phyloP scores from a whole-genome alignment of 2,888 invertebrate species.

The Drosophila fulvimacula region DNA sequence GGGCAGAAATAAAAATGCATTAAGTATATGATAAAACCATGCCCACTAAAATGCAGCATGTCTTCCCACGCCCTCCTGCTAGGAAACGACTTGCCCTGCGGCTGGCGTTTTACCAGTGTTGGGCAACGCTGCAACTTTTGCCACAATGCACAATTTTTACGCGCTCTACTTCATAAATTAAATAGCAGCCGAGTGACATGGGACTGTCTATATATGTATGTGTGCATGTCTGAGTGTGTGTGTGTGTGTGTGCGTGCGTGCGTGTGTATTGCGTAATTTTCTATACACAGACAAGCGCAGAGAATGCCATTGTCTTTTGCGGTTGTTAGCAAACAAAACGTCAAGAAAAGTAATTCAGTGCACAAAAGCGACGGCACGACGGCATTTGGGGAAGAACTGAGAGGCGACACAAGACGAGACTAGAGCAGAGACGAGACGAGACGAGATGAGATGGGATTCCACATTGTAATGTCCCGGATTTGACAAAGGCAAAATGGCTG shows the following conservation, averaged over 20 bases:
- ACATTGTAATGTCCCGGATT: conserved; percentile 33
- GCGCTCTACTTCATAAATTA: conserved; percentile 83
- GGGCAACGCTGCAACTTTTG: conserved; percentile 59
- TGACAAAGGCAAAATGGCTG: conserved; percentile 47
- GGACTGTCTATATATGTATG: conserved; percentile 17
- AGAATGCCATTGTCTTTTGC: conserved; percentile 64
- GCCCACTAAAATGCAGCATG: conserved; percentile 2
- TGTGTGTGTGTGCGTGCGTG: conserved; percentile 5
- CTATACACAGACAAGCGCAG: conserved; percentile 31
- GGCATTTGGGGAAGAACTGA: conserved; percentile 7
- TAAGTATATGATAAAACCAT: conserved; percentile 69
- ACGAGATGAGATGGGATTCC: conserved; percentile 15
- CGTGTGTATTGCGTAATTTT: conserved; percentile 46
- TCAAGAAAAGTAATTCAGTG: conserved; percentile 74
- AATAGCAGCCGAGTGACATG: conserved; percentile 71
- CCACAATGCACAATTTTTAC: conserved; percentile 80
- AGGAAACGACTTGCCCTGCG: not conserved
- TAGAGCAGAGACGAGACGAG: not conserved
- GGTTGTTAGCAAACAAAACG: conserved; percentile 78
- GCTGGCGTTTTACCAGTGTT: conserved; percentile 25
- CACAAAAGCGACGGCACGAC: conserved; percentile 55
- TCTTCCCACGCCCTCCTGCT: not conserved
- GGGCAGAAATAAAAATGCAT: conserved; percentile 52
- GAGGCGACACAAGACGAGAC: conserved; percentile 8
- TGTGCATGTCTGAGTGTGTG: conserved; percentile 7